Conservation (phyloP, 64 coral and sea anemone genomes). For the Astreopora myriophthalma region DNA sequence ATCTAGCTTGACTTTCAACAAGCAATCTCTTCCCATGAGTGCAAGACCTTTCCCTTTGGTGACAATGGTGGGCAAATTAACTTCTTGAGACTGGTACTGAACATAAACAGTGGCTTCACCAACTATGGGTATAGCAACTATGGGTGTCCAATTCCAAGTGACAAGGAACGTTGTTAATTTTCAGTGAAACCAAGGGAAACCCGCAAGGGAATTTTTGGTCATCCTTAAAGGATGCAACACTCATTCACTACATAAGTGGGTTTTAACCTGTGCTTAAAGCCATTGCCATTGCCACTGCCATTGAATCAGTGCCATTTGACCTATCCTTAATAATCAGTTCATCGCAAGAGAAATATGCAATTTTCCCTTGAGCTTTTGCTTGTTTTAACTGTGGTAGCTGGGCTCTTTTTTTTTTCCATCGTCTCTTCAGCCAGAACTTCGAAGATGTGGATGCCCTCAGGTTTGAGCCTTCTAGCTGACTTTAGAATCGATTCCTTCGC, state of each 20-base stretch:
- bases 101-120: too few relatives aligned
- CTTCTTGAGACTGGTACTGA: too few relatives aligned
- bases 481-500: not conserved
- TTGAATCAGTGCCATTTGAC: not conserved
- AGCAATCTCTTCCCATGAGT: too few relatives aligned
- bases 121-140: too few relatives aligned
- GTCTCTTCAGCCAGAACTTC: conserved; percentile 23
- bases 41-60: too few relatives aligned
- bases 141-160: too few relatives aligned
- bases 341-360: not conserved
- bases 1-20: too few relatives aligned
- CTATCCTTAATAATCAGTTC: conserved; percentile 37
- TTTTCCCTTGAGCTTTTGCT: conserved; percentile 19
- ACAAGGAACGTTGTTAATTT: too few relatives aligned
- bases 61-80: too few relatives aligned
- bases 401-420: conserved; percentile 17
- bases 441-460: conserved; percentile 7
- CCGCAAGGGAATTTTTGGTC: not conserved
- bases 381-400: conserved; percentile 21
- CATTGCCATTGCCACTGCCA: not conserved
- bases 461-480: not conserved
- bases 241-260: not conserved
- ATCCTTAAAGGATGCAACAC: not conserved
- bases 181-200: too few relatives aligned
- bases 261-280: not conserved